These are phyloP conservation scores for Corvus moneduloides DNA, from an alignment of 2,113 vertebrate species.

Conservation along the genomic window DNA sequence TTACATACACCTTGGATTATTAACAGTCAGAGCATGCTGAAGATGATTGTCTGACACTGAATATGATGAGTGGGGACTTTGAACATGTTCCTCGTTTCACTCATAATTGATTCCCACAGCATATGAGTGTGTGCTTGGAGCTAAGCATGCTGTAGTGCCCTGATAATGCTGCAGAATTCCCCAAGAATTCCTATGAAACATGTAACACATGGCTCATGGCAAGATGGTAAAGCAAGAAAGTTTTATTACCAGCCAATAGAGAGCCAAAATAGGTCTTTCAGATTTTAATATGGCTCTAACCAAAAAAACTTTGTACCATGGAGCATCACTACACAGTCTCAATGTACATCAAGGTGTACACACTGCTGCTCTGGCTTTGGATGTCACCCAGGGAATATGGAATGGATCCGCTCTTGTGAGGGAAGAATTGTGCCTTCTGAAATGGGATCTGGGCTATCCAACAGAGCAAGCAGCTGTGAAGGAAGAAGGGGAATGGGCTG, in stretches of 20 bases:
- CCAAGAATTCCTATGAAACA: neutral
- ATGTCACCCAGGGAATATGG: neutral
- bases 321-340: fast-evolving
- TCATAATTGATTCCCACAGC: neutral
- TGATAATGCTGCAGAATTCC: neutral
- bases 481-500: neutral
- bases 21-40: neutral
- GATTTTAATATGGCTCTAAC: neutral
- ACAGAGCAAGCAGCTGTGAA: neutral
- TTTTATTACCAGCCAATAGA: neutral
- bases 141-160: neutral
- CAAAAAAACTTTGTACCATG: neutral
- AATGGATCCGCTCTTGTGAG: neutral
- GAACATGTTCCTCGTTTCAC: fast-evolving
- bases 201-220: too few species aligned
- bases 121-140: neutral
- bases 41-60: neutral
- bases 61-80: neutral
- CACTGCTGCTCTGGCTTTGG: neutral
- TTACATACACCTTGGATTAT: neutral
- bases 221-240: neutral
- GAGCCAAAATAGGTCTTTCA: neutral
- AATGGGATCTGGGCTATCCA: neutral
- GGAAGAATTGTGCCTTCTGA: neutral
- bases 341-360: neutral